Conservation (phyloP, 2,797 vertebrate species). For the Falco berigora region DNA sequence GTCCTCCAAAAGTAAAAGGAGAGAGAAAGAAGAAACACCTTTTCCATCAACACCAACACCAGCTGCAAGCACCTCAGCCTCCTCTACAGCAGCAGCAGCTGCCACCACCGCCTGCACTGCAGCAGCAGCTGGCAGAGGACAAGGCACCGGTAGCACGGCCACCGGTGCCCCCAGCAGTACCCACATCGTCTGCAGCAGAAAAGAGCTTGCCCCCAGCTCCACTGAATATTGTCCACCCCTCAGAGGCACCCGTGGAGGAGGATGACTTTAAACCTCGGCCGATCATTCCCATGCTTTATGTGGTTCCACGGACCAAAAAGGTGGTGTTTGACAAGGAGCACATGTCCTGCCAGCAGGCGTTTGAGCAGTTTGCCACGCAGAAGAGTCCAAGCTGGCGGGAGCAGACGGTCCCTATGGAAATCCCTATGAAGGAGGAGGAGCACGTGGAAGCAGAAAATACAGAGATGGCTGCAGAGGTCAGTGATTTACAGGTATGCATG, state of each 20-base stretch:
- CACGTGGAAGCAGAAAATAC: background rate
- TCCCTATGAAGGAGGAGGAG: conserved; percentile 39
- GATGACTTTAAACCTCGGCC: conserved; percentile 63
- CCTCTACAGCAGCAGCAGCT: background rate
- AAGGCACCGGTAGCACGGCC: background rate
- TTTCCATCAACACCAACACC: background rate
- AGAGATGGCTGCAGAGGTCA: background rate
- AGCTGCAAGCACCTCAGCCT: background rate
- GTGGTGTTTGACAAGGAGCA: conserved; percentile 61
- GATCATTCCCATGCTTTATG: conserved; percentile 77
- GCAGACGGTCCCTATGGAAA: background rate
- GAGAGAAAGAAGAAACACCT: conserved; percentile 78
- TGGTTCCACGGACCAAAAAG: conserved; percentile 71
- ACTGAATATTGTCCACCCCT: conserved; percentile 57
- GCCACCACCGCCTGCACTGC: accelerated
- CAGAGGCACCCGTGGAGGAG: background rate
- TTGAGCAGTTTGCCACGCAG: conserved; percentile 78
- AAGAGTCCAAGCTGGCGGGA: conserved; percentile 50
- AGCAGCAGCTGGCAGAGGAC: background rate
- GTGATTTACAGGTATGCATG: background rate
- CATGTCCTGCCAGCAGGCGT: conserved; percentile 81
- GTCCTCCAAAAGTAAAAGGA: conserved; percentile 53
- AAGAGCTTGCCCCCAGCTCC: background rate
- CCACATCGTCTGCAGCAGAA: accelerated
- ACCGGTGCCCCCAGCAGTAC: accelerated